Evolutionary conservation across 1,140 invertebrate genomes (phyloP).

Genomic region (Battus philenor): DNA sequence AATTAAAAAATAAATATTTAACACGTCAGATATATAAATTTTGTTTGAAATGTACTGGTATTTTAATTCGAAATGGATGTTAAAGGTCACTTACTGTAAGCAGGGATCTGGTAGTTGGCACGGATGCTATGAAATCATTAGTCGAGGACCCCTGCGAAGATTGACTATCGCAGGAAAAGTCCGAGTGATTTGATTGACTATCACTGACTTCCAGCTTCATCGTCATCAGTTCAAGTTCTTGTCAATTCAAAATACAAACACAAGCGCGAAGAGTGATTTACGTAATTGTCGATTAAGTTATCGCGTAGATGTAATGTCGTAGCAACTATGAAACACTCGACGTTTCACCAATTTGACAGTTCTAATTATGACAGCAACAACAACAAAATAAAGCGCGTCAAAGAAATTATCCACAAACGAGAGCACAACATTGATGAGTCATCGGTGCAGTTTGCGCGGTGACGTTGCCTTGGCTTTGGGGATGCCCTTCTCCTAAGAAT

Average conservation of each 20-base stretch:
- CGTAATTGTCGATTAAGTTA: constrained; percentile 35
- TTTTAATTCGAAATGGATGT: too few relatives aligned
- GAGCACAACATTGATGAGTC: constrained; percentile 71
- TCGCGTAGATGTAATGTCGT: background rate
- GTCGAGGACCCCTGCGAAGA: constrained; percentile 65
- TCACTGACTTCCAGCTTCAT: constrained; percentile 72
- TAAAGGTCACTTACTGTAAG: constrained; percentile 48
- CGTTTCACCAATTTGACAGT: constrained; percentile 36
- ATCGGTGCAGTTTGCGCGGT: constrained; percentile 55
- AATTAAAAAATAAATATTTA: too few relatives aligned
- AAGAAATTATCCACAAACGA: constrained; percentile 53
- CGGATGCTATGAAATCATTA: constrained; percentile 59
- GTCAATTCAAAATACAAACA: constrained; percentile 28
- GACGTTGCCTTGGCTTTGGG: constrained; percentile 65
- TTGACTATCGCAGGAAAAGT: constrained; percentile 66
- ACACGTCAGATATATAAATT: too few relatives aligned
- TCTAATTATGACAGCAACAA: constrained; percentile 51
- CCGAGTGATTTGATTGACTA: constrained; percentile 65
- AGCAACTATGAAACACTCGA: constrained; percentile 16
- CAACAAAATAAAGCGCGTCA: constrained; percentile 51
- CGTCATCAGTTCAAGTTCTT: constrained; percentile 51
- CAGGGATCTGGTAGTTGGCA: constrained; percentile 46
- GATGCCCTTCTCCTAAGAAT: constrained; percentile 69
- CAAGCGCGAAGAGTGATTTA: constrained; percentile 31
- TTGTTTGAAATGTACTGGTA: too few relatives aligned